Conservation (phyloP, 2,797 vertebrate genomes). For the Crenichthys baileyi region DNA sequence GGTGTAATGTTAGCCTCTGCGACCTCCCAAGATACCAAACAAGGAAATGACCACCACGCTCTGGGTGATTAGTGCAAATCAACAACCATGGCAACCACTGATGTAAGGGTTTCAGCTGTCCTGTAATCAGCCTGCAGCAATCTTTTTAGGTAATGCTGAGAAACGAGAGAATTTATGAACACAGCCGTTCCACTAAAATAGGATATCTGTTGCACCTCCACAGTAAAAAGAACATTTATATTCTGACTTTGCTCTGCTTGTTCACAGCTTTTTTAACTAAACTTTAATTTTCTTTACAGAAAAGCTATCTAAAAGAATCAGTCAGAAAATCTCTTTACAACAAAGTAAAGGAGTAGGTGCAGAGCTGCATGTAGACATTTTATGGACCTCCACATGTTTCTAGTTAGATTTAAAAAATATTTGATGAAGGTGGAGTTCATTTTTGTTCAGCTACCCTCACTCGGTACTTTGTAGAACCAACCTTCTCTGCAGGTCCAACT, state of each 20-base stretch:
- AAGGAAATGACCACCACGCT: conserved; percentile 73
- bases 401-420: background rate
- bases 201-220: background rate
- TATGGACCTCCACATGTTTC: background rate
- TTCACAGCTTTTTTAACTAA: background rate
- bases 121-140: conserved; percentile 63
- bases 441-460: too few relatives aligned
- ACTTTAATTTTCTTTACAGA: background rate
- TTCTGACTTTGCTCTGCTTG: too few relatives aligned
- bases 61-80: conserved; percentile 71
- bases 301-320: background rate
- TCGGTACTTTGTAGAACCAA: too few relatives aligned
- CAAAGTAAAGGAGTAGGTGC: background rate
- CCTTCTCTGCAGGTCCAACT: too few relatives aligned
- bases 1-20: conserved; percentile 61
- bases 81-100: conserved; percentile 61
- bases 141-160: conserved; percentile 47
- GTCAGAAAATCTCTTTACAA: background rate
- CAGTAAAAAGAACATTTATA: too few relatives aligned
- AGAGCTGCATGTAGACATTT: too few relatives aligned
- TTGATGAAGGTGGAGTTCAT: too few relatives aligned
- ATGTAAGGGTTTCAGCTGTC: conserved; percentile 67
- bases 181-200: conserved; percentile 23
- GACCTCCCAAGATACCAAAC: conserved; percentile 68
- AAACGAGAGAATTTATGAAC: conserved; percentile 59